A percentile compares a stretch with the other conserved stretches of the same genome.
Conservation (phyloP, 2,888 invertebrate genomes). For the Strigamia transsilvanica region DNA sequence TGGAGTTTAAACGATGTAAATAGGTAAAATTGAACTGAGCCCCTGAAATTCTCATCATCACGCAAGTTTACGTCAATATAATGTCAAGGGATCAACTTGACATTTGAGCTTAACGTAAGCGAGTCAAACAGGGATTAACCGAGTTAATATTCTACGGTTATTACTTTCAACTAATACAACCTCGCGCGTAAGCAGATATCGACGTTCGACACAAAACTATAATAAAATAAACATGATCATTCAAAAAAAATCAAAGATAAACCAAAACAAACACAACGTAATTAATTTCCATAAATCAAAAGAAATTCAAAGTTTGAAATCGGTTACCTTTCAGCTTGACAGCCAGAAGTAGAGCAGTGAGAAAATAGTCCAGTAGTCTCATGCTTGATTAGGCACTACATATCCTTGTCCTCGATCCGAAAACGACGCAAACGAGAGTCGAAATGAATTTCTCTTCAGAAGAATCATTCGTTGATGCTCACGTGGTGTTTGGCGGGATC, state of each 20-base stretch:
- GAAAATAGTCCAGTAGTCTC: slow-evolving; percentile 45
- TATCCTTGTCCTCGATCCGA: slow-evolving; percentile 10
- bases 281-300: neutral
- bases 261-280: neutral
- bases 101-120: neutral
- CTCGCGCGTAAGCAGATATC: neutral
- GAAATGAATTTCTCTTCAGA: neutral
- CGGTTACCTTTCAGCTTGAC: slow-evolving; percentile 26
- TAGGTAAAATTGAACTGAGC: neutral
- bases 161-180: neutral
- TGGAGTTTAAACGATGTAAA: neutral
- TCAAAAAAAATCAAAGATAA: neutral
- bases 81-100: slow-evolving; percentile 1
- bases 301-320: neutral
- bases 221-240: neutral
- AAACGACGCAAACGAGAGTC: slow-evolving; percentile 1
- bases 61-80: neutral
- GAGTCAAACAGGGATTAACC: neutral
- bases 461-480: neutral
- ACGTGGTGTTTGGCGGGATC: neutral
- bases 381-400: slow-evolving; percentile 47
- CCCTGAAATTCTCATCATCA: neutral
- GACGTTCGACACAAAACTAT: too few relatives aligned
- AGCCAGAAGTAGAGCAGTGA: slow-evolving; percentile 43
- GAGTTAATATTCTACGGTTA: neutral